Conservation (phyloP, 2,888 invertebrate species). For the Bugula neritina region DNA sequence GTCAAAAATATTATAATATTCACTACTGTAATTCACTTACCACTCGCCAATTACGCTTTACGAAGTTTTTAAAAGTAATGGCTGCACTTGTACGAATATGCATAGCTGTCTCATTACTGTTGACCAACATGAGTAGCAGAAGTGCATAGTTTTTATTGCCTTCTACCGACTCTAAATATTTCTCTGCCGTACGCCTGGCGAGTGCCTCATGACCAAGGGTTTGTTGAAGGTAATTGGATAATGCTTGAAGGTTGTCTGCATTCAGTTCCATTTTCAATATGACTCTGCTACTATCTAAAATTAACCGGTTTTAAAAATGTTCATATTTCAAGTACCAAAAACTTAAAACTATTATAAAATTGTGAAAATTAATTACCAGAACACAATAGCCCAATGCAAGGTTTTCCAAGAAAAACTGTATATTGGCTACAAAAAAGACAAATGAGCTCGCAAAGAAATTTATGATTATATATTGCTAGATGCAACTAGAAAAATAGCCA, state of each 20-base stretch:
- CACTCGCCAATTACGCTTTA: constrained; percentile 82
- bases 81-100: constrained; percentile 83
- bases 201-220: constrained; percentile 78
- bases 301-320: neutral
- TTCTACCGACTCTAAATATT: constrained; percentile 82
- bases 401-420: no score
- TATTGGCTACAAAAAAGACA: no score
- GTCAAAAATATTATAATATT: no score
- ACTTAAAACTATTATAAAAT: no score
- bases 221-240: constrained; percentile 78
- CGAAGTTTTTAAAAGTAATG: constrained; percentile 91
- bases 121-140: constrained; percentile 75
- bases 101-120: constrained; percentile 66
- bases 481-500: no score
- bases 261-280: neutral
- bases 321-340: neutral
- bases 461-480: no score
- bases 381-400: no score
- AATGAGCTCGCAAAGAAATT: no score
- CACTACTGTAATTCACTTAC: no score
- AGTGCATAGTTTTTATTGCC: constrained; percentile 83
- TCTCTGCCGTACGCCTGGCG: constrained; percentile 78
- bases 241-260: constrained; percentile 65
- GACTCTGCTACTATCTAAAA: neutral
- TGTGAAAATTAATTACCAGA: no score